Conservation (phyloP, 2,888 invertebrate genomes). For the Tetanocera ferruginea region DNA sequence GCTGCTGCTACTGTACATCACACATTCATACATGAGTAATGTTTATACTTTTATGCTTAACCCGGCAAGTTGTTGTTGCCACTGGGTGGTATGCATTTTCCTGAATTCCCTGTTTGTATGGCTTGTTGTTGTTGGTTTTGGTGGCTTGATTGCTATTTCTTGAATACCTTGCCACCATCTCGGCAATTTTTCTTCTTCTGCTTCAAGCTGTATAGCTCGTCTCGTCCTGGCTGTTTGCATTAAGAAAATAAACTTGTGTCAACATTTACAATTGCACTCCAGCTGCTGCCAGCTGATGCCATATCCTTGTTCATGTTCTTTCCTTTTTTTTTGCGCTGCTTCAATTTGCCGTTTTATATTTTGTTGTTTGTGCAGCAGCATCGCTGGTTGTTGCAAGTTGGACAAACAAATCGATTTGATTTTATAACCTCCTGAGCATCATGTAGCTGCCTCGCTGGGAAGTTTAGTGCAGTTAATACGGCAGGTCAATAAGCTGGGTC, state of each 20-base stretch:
- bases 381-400: neutral
- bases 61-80: neutral
- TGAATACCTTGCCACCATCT: neutral
- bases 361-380: neutral
- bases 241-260: slow-evolving; percentile 38
- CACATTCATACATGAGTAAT: neutral
- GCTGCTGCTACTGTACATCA: neutral
- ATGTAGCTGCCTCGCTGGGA: no score
- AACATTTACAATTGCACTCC: slow-evolving; percentile 34
- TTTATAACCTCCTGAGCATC: slow-evolving; percentile 12
- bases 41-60: neutral
- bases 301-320: neutral
- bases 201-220: neutral
- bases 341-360: neutral
- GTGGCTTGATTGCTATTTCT: neutral
- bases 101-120: neutral
- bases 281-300: slow-evolving; percentile 30
- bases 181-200: neutral
- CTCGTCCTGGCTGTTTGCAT: slow-evolving; percentile 21
- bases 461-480: no score
- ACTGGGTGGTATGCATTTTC: neutral
- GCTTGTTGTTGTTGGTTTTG: neutral
- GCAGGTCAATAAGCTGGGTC: no score
- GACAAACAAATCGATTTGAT: slow-evolving; percentile 32
- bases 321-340: neutral